phyloP scores from a whole-genome alignment of 2,113 vertebrate species.

The Pungitius pungitius region DNA sequence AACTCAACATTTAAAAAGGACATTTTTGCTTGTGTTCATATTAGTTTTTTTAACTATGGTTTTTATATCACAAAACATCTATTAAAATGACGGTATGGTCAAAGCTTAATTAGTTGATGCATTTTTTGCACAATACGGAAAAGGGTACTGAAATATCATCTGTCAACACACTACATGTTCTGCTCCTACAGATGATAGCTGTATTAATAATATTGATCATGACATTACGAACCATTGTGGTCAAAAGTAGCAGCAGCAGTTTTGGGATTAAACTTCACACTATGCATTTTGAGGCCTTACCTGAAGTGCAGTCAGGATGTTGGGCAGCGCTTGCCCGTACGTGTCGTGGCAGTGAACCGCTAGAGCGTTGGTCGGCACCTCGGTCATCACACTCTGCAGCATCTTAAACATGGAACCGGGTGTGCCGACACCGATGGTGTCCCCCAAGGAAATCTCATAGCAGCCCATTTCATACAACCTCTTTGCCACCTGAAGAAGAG shows the following conservation, averaged over 20 bases:
- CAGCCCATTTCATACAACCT: conserved; percentile 90
- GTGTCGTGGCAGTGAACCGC: conserved; percentile 97
- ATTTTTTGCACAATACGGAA: not conserved
- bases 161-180: not conserved
- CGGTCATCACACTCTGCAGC: conserved; percentile 89
- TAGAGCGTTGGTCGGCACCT: conserved; percentile 85
- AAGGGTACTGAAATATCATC: not conserved
- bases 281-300: conserved; percentile 73
- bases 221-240: not conserved
- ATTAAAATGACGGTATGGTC: not conserved
- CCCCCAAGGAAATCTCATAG: conserved; percentile 93
- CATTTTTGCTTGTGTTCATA: not conserved
- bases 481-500: conserved; percentile 87
- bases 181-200: not conserved
- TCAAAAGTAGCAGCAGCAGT: not conserved
- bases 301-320: conserved; percentile 94
- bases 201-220: not conserved
- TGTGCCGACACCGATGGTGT: conserved; percentile 91
- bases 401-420: conserved; percentile 90
- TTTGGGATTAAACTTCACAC: not conserved
- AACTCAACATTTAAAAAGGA: not conserved
- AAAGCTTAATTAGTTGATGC: not conserved
- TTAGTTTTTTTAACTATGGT: not conserved
- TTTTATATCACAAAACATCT: not conserved
- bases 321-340: conserved; percentile 92